phyloP scores from a whole-genome alignment of 1,140 invertebrate genomes.

The Ganaspis sp. region DNA sequence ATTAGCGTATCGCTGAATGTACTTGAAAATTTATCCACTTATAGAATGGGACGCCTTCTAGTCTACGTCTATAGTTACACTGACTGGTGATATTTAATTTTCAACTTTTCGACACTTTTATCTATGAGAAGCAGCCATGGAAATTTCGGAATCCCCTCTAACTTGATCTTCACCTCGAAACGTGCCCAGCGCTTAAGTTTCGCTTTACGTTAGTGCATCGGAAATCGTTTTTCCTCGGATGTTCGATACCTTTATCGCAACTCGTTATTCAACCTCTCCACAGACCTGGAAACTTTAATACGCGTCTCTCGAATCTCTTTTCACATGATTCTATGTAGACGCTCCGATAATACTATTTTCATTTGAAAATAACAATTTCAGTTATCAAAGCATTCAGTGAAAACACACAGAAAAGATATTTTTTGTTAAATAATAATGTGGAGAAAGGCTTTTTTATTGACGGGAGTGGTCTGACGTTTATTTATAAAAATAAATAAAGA shows the following conservation, averaged over 20 bases:
- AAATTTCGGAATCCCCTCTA: not conserved
- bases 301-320: not conserved
- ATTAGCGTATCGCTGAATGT: slow-evolving; percentile 13
- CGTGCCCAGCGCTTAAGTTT: not conserved
- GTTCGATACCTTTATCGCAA: slow-evolving; percentile 47
- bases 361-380: too few relatives aligned
- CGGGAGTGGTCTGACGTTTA: too few relatives aligned
- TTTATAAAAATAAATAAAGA: too few relatives aligned
- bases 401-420: too few relatives aligned
- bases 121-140: not conserved
- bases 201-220: slow-evolving; percentile 6
- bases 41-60: not conserved
- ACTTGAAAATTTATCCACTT: slow-evolving; percentile 49
- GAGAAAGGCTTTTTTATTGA: too few relatives aligned
- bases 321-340: not conserved
- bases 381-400: too few relatives aligned
- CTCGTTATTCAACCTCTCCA: slow-evolving; percentile 25
- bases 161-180: slow-evolving; percentile 18
- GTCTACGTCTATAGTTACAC: not conserved
- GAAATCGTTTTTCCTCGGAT: slow-evolving; percentile 20
- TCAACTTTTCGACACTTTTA: slow-evolving; percentile 38
- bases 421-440: too few relatives aligned
- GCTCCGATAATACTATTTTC: not conserved
- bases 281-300: slow-evolving; percentile 16
- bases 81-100: slow-evolving; percentile 42